phyloP scores from a whole-genome alignment of 2,888 invertebrate genomes.

The Parnassius smintheus region DNA sequence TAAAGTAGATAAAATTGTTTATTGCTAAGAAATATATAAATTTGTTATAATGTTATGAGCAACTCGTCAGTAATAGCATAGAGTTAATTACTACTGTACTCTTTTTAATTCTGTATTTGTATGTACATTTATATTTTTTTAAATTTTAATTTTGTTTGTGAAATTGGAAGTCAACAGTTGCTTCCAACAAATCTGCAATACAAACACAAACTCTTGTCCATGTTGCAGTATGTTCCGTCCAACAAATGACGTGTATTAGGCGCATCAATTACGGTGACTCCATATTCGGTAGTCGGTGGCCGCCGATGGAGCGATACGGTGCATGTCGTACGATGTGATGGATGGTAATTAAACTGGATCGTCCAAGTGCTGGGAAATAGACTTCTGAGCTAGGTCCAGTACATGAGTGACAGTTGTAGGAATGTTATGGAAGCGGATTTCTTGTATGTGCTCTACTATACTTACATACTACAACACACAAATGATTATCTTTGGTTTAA shows the following conservation, averaged over 20 bases:
- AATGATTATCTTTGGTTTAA: too few relatives aligned
- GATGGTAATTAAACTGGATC: conserved; percentile 62
- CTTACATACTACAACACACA: too few relatives aligned
- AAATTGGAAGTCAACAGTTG: neutral
- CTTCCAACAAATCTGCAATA: neutral
- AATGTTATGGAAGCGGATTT: conserved; percentile 9
- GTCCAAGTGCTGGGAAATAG: conserved; percentile 39
- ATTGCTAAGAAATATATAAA: too few relatives aligned
- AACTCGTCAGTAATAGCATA: too few relatives aligned
- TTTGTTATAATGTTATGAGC: too few relatives aligned
- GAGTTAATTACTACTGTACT: too few relatives aligned
- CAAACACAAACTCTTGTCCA: conserved; percentile 5
- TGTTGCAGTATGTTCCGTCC: conserved; percentile 18
- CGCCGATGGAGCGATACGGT: conserved; percentile 48
- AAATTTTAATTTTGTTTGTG: too few relatives aligned
- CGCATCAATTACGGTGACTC: conserved; percentile 46
- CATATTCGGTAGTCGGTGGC: conserved; percentile 42
- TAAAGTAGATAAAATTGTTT: too few relatives aligned
- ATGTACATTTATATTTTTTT: too few relatives aligned
- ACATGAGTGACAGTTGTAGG: conserved; percentile 25
- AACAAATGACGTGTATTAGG: conserved; percentile 48
- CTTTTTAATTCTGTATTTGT: too few relatives aligned
- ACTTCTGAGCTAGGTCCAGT: conserved; percentile 28
- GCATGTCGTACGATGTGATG: conserved; percentile 48
- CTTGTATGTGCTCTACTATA: neutral